phyloP scores from a whole-genome alignment of 92 coral and sea anemone genomes.

The Parazoanthus darwini region DNA sequence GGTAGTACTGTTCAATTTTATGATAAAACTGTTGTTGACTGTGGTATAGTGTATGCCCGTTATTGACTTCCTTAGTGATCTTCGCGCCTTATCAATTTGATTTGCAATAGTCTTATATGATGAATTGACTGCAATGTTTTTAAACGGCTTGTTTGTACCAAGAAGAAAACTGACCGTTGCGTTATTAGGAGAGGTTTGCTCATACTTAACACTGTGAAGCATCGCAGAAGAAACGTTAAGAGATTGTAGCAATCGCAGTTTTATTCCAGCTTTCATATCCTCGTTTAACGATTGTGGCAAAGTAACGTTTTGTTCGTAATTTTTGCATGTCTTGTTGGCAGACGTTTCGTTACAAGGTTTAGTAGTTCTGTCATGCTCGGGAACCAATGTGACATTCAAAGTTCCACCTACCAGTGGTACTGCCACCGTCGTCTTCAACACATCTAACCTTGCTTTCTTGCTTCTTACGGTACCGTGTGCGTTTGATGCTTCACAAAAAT shows the following conservation, averaged over 20 bases:
- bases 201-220: neutral
- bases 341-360: neutral
- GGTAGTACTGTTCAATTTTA: conserved; percentile 8
- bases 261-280: neutral
- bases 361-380: neutral
- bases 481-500: conserved; percentile 51
- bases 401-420: conserved; percentile 36
- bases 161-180: conserved; percentile 4
- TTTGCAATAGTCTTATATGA: conserved; percentile 8
- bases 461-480: conserved; percentile 38
- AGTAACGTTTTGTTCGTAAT: conserved; percentile 1
- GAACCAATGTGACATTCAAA: neutral
- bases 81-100: conserved; percentile 19
- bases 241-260: neutral
- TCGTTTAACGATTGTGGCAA: neutral
- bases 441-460: conserved; percentile 48
- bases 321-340: neutral
- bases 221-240: neutral
- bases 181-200: neutral
- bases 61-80: conserved; percentile 19
- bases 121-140: neutral
- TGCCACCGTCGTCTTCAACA: conserved; percentile 35
- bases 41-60: conserved; percentile 11
- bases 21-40: neutral
- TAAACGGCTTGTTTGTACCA: conserved; percentile 18